phyloP scores from a whole-genome alignment of 92 coral and sea anemone genomes.

The Porites cylindrica region DNA sequence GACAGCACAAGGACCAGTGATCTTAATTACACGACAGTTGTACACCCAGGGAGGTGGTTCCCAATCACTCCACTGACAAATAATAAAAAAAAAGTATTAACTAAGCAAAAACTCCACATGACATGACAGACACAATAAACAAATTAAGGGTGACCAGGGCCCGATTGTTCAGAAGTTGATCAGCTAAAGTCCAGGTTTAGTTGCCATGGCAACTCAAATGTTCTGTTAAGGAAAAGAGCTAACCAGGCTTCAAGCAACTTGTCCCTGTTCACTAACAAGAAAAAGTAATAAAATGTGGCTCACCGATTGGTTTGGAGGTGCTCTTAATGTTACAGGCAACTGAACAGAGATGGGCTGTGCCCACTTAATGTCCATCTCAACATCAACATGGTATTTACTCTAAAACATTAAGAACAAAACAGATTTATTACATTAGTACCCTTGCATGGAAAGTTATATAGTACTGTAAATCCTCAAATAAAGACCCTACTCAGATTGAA shows the following conservation, averaged over 20 bases:
- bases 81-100: not conserved
- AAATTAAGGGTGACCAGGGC: no score
- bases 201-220: no score
- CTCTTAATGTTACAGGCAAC: slow-evolving; percentile 81
- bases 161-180: no score
- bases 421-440: not conserved
- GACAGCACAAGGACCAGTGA: slow-evolving; percentile 90
- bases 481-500: no score
- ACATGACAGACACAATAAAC: not conserved
- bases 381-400: slow-evolving; percentile 95
- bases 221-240: no score
- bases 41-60: slow-evolving; percentile 94
- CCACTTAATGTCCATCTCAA: slow-evolving; percentile 91
- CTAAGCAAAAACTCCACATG: not conserved
- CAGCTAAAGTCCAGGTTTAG: no score
- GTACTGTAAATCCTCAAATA: no score
- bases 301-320: slow-evolving; percentile 84
- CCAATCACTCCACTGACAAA: slow-evolving; percentile 92
- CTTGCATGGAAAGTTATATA: no score
- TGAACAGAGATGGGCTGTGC: slow-evolving; percentile 90
- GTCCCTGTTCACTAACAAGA: no score
- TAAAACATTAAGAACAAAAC: slow-evolving; percentile 19
- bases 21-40: slow-evolving; percentile 75
- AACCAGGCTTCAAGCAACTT: no score
- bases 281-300: slow-evolving; percentile 13